These are phyloP conservation scores for Proctacanthus coquilletti DNA, from an alignment of 1,140 invertebrate species.

Conservation along the genomic window DNA sequence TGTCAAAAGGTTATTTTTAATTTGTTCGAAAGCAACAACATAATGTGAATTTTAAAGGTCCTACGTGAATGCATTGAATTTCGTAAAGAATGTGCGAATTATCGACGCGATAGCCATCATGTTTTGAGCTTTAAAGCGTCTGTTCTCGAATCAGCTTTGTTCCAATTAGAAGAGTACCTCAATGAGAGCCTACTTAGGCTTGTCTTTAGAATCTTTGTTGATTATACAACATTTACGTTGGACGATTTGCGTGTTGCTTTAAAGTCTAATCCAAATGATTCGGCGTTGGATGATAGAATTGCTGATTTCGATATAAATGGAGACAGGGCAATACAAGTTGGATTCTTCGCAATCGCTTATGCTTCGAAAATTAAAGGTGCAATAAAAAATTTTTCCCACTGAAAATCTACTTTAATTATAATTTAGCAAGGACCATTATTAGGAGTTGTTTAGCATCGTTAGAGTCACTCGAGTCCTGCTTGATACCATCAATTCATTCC, in stretches of 20 bases:
- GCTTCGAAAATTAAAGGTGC: slow-evolving; percentile 18
- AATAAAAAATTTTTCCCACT: not conserved
- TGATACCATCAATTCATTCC: slow-evolving; percentile 21
- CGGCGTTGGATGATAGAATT: slow-evolving; percentile 18
- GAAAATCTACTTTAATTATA: not conserved
- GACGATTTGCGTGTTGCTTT: slow-evolving; percentile 19
- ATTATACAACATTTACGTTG: slow-evolving; percentile 21
- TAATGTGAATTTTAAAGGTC: not conserved
- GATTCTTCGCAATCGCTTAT: slow-evolving; percentile 22
- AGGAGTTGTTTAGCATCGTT: slow-evolving; percentile 25
- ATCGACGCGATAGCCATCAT: slow-evolving; percentile 9
- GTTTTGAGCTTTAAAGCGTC: slow-evolving; percentile 15
- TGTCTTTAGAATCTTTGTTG: slow-evolving; percentile 21
- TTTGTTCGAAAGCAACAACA: too few species aligned
- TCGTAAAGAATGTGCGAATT: slow-evolving; percentile 15
- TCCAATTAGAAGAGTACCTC: slow-evolving; percentile 21
- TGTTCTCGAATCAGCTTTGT: slow-evolving; percentile 16
- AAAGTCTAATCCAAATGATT: slow-evolving; percentile 8
- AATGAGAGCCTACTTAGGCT: slow-evolving; percentile 21
- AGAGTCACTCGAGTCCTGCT: slow-evolving; percentile 21
- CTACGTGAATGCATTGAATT: slow-evolving; percentile 19
- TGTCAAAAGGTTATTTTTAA: slow-evolving; percentile 19
- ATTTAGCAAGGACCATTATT: slow-evolving; percentile 20
- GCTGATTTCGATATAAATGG: slow-evolving; percentile 28
- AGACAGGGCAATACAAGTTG: slow-evolving; percentile 23